Conservation (phyloP, 2,888 invertebrate genomes). For the Zaprionus bogoriensis region DNA sequence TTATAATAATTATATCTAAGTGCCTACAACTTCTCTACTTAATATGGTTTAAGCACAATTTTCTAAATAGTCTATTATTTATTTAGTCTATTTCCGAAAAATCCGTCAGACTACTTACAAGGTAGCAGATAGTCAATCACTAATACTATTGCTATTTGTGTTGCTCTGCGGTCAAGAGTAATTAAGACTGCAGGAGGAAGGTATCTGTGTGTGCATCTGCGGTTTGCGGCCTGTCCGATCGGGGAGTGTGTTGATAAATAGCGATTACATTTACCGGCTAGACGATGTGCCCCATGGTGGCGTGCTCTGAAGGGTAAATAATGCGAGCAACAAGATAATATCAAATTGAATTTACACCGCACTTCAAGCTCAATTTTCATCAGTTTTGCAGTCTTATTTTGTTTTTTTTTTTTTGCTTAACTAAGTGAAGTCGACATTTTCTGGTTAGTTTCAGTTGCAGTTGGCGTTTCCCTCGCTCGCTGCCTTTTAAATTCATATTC, state of each 20-base stretch:
- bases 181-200: slow-evolving; percentile 45
- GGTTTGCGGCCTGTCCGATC: slow-evolving; percentile 16
- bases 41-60: too few relatives aligned
- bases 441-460: not conserved
- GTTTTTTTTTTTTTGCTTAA: too few relatives aligned
- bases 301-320: not conserved
- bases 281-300: slow-evolving; percentile 25
- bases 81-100: too few relatives aligned
- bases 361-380: not conserved
- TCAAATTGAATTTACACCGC: not conserved
- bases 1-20: too few relatives aligned
- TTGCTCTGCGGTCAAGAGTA: slow-evolving; percentile 41
- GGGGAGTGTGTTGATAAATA: slow-evolving; percentile 31
- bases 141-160: not conserved
- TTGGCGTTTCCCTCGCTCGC: not conserved
- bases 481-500: slow-evolving; percentile 30
- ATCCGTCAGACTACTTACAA: not conserved
- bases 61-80: too few relatives aligned
- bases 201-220: slow-evolving; percentile 7
- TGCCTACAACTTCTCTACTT: too few relatives aligned
- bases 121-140: not conserved
- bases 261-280: slow-evolving; percentile 30
- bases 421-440: not conserved
- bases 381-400: too few relatives aligned
- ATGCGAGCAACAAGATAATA: not conserved